Percentiles rank a stretch among this genome's conserved stretches.
phyloP scores from a whole-genome alignment of 2,113 vertebrate species.

The Vidua macroura region DNA sequence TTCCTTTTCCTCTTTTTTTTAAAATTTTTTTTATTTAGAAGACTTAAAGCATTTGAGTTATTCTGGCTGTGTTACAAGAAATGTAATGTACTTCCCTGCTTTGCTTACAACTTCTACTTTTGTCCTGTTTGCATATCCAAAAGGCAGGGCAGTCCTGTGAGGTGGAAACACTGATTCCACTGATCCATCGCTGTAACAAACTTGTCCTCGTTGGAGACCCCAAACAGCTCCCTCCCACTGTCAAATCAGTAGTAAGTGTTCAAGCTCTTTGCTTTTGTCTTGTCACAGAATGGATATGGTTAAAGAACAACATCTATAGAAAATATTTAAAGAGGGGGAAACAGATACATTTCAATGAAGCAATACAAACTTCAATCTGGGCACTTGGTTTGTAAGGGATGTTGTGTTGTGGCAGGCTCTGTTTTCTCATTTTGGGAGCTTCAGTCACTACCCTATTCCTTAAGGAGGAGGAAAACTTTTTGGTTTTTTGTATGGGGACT shows the following conservation, averaged over 20 bases:
- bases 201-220: conserved; percentile 86
- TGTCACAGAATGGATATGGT: not conserved
- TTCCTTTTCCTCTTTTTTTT: not conserved
- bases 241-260: conserved; percentile 79
- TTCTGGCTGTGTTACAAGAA: not conserved
- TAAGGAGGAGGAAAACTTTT: not conserved
- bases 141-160: conserved; percentile 88
- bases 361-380: not conserved
- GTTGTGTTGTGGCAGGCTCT: not conserved
- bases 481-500: not conserved
- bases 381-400: not conserved
- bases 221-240: conserved; percentile 85
- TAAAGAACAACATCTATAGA: not conserved
- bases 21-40: not conserved
- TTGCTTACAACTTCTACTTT: not conserved
- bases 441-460: not conserved
- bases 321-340: not conserved
- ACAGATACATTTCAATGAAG: rapidly evolving
- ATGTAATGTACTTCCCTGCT: not conserved
- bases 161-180: conserved; percentile 82
- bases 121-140: not conserved
- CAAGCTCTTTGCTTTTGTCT: not conserved
- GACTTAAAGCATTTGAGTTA: not conserved
- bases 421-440: not conserved
- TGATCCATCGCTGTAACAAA: conserved; percentile 79